These are phyloP conservation scores for Silurus meridionalis DNA, from an alignment of 2,113 vertebrate genomes.

Conservation along the genomic window DNA sequence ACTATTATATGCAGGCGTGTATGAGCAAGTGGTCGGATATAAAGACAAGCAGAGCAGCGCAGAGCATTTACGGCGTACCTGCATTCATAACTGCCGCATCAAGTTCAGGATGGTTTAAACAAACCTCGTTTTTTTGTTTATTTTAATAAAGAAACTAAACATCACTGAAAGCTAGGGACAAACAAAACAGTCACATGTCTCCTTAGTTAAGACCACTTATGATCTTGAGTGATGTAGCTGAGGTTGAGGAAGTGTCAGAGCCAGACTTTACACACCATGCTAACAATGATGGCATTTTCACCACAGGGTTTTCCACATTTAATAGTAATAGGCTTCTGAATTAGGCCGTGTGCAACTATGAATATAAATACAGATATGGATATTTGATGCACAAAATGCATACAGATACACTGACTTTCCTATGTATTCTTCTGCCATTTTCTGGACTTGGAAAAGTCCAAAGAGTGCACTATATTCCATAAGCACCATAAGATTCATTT, in stretches of 20 bases:
- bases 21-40: not conserved
- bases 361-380: not conserved
- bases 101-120: not conserved
- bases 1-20: too few relatives aligned
- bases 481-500: not conserved
- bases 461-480: not conserved
- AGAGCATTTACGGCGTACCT: not conserved
- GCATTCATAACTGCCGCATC: not conserved
- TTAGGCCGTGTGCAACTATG: not conserved
- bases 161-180: not conserved
- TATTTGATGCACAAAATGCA: not conserved
- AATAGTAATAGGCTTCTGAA: not conserved
- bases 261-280: not conserved
- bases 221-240: not conserved
- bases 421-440: not conserved
- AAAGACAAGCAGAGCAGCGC: not conserved
- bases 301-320: not conserved
- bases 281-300: not conserved
- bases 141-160: not conserved
- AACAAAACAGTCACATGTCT: not conserved
- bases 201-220: not conserved
- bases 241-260: not conserved
- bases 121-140: not conserved
- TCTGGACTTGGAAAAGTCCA: not conserved
- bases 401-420: not conserved